Evolutionary conservation across 2,888 invertebrate species (phyloP).

Genomic region (Poecilus cupreus): DNA sequence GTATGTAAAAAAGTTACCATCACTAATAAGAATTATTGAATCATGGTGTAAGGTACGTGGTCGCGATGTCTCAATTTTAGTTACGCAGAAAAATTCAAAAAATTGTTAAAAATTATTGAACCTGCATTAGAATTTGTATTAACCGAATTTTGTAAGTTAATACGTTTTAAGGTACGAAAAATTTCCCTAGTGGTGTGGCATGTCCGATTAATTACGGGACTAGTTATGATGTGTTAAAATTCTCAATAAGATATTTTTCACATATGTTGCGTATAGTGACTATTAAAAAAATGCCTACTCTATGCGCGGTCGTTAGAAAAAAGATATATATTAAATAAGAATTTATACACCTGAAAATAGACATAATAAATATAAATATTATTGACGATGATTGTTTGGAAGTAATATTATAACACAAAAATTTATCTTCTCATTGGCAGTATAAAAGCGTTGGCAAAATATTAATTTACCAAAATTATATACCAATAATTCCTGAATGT

Average conservation of each 20-base stretch:
- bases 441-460: background rate
- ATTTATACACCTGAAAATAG: background rate
- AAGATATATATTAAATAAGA: background rate
- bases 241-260: no score
- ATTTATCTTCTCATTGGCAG: background rate
- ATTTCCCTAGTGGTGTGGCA: background rate
- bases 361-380: background rate
- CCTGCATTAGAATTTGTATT: background rate
- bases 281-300: no score
- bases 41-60: background rate
- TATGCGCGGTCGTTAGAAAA: no score
- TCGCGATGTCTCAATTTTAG: background rate
- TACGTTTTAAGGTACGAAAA: background rate
- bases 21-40: background rate
- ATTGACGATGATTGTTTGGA: background rate
- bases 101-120: background rate
- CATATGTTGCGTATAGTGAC: no score
- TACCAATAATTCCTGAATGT: background rate
- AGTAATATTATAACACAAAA: background rate
- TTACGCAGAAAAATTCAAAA: background rate
- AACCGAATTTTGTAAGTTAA: background rate
- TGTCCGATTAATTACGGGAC: background rate
- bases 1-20: constrained; percentile 3
- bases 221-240: no score
- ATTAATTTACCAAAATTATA: background rate